Evolutionary conservation across 2,113 vertebrate species (phyloP), one percentile per base, ranked within the genome.

Genomic region (Catharus bicknelli): DNA sequence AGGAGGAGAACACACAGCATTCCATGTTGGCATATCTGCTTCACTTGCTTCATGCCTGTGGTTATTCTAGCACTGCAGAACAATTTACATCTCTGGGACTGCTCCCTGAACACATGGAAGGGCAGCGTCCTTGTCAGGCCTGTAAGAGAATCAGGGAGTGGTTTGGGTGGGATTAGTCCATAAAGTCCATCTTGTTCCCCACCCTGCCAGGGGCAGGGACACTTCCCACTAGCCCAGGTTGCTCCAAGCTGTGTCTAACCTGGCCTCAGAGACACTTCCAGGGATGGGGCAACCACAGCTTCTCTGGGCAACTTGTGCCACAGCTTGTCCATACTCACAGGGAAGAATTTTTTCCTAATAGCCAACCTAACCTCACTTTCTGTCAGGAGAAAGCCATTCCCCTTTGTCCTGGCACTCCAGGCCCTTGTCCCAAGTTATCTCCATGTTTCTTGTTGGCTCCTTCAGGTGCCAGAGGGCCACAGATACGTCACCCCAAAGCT

Each of bases 1-100:
- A 66, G 51, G 23, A 92, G 48, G 32, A 81, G 78, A 76, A 43
- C 3, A 55, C 2, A 40, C 18, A 54, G 7, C 23, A 50, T n/a
- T 12, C 30, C 34, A 0, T 7, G n/a, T 5, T 6, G 17, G 66
- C 11, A 1, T 17, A 17, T 13, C 9, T 17, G 8, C 13, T 11
- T 57, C 67, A 7, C 54, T 64, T 42, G 11, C 14, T 36, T 78
- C 3, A 10, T n/a, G 40, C 19, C 55, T 58, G 63, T 10, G 26
- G 36, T 36, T 40, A 13, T 23, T 36, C 18, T 29, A 43, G 53
- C 57, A 22, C 85, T 16, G 16, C 30, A 76, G 51, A 4, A 5
- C 8, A 26, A 11, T 26, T 88, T 2, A 40, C 14, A 11, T 5
- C 48, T 64, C 57, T 61, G 43, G 67, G 64, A 43, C 63, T 80